Percentiles rank a stretch among this genome's conserved stretches.
Evolutionary conservation across 2,888 invertebrate genomes (phyloP).

Genomic region (Eupeodes latifasciatus): DNA sequence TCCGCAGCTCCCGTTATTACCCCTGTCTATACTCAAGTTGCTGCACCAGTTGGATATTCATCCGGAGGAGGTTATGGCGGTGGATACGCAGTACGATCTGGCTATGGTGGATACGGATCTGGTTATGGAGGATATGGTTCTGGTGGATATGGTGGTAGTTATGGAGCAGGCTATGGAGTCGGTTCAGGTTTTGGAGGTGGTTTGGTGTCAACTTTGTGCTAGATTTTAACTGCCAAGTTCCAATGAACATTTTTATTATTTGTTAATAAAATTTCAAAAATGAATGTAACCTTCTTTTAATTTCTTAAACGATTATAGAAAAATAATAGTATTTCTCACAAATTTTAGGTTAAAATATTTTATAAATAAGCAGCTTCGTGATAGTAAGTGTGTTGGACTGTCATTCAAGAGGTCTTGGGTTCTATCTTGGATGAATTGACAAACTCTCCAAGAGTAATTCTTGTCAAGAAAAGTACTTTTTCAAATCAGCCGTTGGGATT

Average conservation of each 20-base stretch:
- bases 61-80: slow-evolving; percentile 17
- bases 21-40: not conserved
- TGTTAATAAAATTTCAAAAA: not conserved
- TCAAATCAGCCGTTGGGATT: too few species aligned
- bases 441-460: too few species aligned
- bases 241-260: not conserved
- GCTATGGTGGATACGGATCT: slow-evolving; percentile 44
- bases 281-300: not conserved
- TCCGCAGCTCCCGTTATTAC: slow-evolving; percentile 27
- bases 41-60: slow-evolving; percentile 46
- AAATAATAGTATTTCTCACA: too few species aligned
- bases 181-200: slow-evolving; percentile 13
- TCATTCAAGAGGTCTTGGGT: too few species aligned
- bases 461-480: too few species aligned
- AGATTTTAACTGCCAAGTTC: not conserved
- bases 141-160: slow-evolving; percentile 29
- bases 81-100: slow-evolving; percentile 15
- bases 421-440: too few species aligned
- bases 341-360: too few species aligned
- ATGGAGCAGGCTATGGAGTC: slow-evolving; percentile 36
- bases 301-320: too few species aligned
- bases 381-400: too few species aligned
- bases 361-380: too few species aligned
- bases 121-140: slow-evolving; percentile 47
- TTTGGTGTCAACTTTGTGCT: slow-evolving; percentile 37